Evolutionary conservation across 2,113 vertebrate species (phyloP).

Genomic region (Morone saxatilis): DNA sequence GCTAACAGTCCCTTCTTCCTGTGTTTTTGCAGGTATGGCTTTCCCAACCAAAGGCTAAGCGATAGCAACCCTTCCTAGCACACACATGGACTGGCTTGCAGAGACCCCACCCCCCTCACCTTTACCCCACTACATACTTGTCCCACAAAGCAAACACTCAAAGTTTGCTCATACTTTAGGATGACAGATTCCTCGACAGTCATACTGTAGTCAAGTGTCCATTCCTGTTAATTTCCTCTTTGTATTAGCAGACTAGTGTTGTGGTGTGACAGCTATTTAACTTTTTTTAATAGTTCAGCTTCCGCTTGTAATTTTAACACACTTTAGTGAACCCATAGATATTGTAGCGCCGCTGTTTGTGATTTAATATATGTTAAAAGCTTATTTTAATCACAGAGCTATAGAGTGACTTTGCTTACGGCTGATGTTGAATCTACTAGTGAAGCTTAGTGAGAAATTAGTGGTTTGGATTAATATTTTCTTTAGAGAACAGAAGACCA

Average conservation of each 20-base stretch:
- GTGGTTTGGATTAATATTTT: slow-evolving; percentile 70
- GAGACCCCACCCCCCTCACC: slow-evolving; percentile 41
- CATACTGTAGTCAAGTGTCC: slow-evolving; percentile 76
- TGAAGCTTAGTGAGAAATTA: slow-evolving; percentile 70
- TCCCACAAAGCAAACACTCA: slow-evolving; percentile 69
- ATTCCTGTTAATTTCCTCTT: slow-evolving; percentile 75
- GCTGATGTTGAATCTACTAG: slow-evolving; percentile 73
- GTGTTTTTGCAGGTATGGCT: slow-evolving; percentile 99
- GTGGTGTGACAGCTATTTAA: slow-evolving; percentile 80
- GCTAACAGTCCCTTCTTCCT: slow-evolving; percentile 96
- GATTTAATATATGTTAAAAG: slow-evolving; percentile 72
- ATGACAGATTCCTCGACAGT: slow-evolving; percentile 72
- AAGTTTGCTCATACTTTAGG: slow-evolving; percentile 71
- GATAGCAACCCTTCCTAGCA: slow-evolving; percentile 76
- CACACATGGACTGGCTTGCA: slow-evolving; percentile 82
- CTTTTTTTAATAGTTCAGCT: slow-evolving; percentile 76
- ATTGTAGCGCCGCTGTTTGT: slow-evolving; percentile 74
- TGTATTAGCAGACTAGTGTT: slow-evolving; percentile 81
- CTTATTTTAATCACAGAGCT: slow-evolving; percentile 78
- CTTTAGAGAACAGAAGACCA: slow-evolving; percentile 73
- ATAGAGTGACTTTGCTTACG: slow-evolving; percentile 76
- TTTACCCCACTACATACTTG: slow-evolving; percentile 33
- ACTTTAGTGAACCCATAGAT: slow-evolving; percentile 75
- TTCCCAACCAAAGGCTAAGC: slow-evolving; percentile 99
- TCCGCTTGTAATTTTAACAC: slow-evolving; percentile 80